Percentiles rank a stretch among this genome's conserved stretches.
phyloP scores from a whole-genome alignment of 2,888 invertebrate species.

The Autographa gamma region DNA sequence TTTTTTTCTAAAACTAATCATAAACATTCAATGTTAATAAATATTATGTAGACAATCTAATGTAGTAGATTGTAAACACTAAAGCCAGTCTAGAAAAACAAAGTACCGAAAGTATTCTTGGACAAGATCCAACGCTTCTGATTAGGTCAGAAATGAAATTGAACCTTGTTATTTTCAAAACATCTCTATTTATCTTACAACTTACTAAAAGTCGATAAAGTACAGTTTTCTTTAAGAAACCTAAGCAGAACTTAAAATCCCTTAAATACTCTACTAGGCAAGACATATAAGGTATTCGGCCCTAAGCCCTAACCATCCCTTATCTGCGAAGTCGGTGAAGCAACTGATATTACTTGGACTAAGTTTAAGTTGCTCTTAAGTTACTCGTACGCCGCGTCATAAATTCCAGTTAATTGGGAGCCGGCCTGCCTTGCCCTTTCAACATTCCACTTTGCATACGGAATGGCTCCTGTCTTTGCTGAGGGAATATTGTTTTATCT shows the following conservation, averaged over 20 bases:
- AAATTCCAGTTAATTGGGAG: conserved; percentile 63
- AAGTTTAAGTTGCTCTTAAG: conserved; percentile 42
- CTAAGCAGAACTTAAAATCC: neutral
- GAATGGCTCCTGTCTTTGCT: neutral
- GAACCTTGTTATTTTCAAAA: neutral
- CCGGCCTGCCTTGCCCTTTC: conserved; percentile 37
- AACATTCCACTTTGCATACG: conserved; percentile 50
- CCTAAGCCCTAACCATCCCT: neutral
- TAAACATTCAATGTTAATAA: no score
- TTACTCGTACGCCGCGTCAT: conserved; percentile 38
- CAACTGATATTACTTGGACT: conserved; percentile 46
- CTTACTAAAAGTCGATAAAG: no score
- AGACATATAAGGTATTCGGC: neutral
- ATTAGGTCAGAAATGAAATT: neutral
- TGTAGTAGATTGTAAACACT: neutral
- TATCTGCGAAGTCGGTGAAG: conserved; percentile 16
- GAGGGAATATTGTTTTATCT: conserved; percentile 1
- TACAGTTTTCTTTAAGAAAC: no score
- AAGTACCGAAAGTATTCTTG: neutral
- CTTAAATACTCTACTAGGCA: neutral
- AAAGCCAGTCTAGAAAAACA: neutral
- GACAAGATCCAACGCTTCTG: neutral
- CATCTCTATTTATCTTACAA: neutral
- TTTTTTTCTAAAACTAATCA: no score
- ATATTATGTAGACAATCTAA: no score